A percentile compares a stretch with the other conserved stretches of the same genome.
phyloP scores from a whole-genome alignment of 2,888 invertebrate genomes.

The Zeuzera pyrina region DNA sequence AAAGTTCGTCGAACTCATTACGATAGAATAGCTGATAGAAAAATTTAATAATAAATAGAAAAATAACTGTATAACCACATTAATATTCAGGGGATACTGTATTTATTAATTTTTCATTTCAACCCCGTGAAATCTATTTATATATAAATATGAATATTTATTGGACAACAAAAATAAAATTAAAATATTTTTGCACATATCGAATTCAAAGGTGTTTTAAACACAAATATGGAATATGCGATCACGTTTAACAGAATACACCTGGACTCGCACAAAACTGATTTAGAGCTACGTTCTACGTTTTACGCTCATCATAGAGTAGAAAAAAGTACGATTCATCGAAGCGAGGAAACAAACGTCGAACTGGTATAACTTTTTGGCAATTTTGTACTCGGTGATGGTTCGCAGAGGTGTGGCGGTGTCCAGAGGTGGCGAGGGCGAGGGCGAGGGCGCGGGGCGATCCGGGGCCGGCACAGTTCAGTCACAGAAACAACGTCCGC shows the following conservation, averaged over 20 bases:
- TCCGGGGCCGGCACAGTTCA: conserved; percentile 37
- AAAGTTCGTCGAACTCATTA: conserved; percentile 30
- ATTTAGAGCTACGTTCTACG: conserved; percentile 20
- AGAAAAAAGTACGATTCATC: conserved; percentile 11
- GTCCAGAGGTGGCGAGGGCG: conserved; percentile 12
- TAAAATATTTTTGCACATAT: conserved; percentile 24
- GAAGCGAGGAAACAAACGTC: conserved; percentile 23
- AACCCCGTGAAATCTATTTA: conserved; percentile 1
- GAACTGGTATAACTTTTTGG: conserved; percentile 61
- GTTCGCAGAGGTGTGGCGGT: conserved; percentile 27
- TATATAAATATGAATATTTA: conserved; percentile 9
- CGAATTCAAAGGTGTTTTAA: conserved; percentile 26
- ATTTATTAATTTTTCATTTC: conserved; percentile 1
- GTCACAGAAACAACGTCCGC: conserved; percentile 62
- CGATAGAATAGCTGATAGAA: conserved; percentile 27
- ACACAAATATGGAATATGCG: conserved; percentile 35
- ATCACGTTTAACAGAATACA: conserved; percentile 30
- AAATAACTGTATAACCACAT: conserved; percentile 11
- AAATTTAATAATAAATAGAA: conserved; percentile 28
- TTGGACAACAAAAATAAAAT: conserved; percentile 12
- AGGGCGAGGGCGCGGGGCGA: conserved; percentile 35
- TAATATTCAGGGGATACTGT: conserved; percentile 1
- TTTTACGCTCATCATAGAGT: conserved; percentile 10
- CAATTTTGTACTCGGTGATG: conserved; percentile 72
- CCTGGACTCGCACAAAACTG: conserved; percentile 27